Percentiles rank a stretch among this genome's conserved stretches.
These are phyloP conservation scores for Azemiops feae DNA, from an alignment of 2,113 vertebrate species.

Conservation along the genomic window DNA sequence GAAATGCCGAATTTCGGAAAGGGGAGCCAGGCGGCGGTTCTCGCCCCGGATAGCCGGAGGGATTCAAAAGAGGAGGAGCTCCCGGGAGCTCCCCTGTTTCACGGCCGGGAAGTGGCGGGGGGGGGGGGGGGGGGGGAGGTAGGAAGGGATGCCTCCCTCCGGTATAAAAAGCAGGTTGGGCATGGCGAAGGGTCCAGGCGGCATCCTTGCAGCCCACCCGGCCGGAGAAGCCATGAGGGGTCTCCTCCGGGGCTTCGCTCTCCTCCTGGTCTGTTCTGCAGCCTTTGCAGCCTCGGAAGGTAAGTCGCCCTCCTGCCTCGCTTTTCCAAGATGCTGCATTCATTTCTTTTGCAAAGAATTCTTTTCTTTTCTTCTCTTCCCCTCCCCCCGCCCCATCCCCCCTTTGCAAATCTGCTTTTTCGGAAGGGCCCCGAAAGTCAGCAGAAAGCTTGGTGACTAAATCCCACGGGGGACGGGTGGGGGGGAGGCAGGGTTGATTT, in stretches of 20 bases:
- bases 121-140: background rate
- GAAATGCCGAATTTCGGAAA: background rate
- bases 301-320: conserved; percentile 49
- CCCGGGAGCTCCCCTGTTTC: conserved; percentile 50
- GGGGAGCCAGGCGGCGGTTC: background rate
- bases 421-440: background rate
- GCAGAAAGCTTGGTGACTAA: background rate
- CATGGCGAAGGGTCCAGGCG: conserved; percentile 53
- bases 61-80: conserved; percentile 66
- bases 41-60: conserved; percentile 48
- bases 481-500: background rate
- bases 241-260: conserved; percentile 37
- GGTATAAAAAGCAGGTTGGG: conserved; percentile 67
- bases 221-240: conserved; percentile 55
- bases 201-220: conserved; percentile 42
- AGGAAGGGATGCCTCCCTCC: conserved; percentile 47
- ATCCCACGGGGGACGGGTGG: background rate
- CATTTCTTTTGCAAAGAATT: background rate
- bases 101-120: conserved; percentile 54
- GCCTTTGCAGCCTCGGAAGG: conserved; percentile 44
- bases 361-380: fast-evolving
- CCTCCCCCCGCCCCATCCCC: too few relatives aligned
- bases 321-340: conserved; percentile 15
- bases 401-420: background rate
- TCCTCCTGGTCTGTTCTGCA: background rate